A percentile compares a stretch with the other conserved stretches of the same genome.
phyloP scores from a whole-genome alignment of 64 coral and sea anemone species.

The Montipora foliosa region DNA sequence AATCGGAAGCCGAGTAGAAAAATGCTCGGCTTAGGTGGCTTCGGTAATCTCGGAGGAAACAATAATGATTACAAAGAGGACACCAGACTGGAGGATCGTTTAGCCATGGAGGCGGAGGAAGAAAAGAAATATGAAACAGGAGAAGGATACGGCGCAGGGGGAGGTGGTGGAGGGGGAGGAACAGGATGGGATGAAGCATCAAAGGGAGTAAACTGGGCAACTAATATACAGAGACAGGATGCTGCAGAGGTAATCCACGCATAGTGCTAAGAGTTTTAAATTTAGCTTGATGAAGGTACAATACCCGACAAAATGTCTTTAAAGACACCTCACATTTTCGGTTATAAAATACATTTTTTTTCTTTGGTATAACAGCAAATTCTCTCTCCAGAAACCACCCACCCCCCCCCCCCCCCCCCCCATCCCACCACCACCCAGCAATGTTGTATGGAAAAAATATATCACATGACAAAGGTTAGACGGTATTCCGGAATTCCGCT shows the following conservation, averaged over 20 bases:
- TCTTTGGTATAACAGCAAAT: too few species aligned
- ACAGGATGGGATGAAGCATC: slow-evolving; percentile 31
- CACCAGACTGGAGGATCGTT: slow-evolving; percentile 73
- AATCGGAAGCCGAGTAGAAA: slow-evolving; percentile 76
- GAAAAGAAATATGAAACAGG: slow-evolving; percentile 93
- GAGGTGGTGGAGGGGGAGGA: slow-evolving; percentile 65
- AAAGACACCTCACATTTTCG: too few species aligned
- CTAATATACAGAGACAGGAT: slow-evolving; percentile 94
- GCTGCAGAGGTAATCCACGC: slow-evolving; percentile 69
- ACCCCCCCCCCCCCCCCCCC: too few species aligned
- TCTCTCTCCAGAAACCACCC: too few species aligned
- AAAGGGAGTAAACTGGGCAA: slow-evolving; percentile 89
- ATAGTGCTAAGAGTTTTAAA: neutral
- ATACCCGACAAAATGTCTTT: too few species aligned
- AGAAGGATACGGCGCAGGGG: slow-evolving; percentile 67
- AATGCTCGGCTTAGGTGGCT: slow-evolving; percentile 43
- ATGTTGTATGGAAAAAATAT: too few species aligned
- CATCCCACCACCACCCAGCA: too few species aligned
- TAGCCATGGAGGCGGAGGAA: slow-evolving; percentile 91
- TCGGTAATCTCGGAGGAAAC: slow-evolving; percentile 44
- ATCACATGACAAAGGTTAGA: too few species aligned
- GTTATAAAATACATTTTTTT: too few species aligned
- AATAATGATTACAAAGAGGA: slow-evolving; percentile 82
- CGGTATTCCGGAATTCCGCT: too few species aligned
- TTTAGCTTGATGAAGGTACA: neutral